phyloP scores from a whole-genome alignment of 2,888 invertebrate species.

The Zonitis immaculata region DNA sequence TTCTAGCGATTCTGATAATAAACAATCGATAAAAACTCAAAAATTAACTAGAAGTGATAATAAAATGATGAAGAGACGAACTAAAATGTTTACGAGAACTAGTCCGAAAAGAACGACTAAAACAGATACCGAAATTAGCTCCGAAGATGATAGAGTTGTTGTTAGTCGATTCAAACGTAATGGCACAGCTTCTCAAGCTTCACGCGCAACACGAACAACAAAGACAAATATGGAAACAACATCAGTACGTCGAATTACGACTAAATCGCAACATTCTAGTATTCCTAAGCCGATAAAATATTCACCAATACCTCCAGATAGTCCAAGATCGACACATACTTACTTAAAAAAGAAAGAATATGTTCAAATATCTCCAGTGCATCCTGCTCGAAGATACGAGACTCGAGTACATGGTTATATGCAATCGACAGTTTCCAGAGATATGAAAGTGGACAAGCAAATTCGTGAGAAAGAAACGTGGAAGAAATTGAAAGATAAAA shows the following conservation, averaged over 20 bases:
- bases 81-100: constrained; percentile 11
- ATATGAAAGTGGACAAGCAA: constrained; percentile 51
- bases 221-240: constrained; percentile 4
- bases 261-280: constrained; percentile 10
- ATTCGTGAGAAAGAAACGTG: constrained; percentile 17
- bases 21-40: background rate
- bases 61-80: constrained; percentile 14
- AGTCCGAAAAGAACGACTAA: constrained; percentile 23
- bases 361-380: constrained; percentile 14
- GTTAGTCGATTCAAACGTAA: constrained; percentile 22
- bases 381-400: constrained; percentile 34
- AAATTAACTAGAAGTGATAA: constrained; percentile 6
- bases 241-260: constrained; percentile 6
- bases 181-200: background rate
- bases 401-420: constrained; percentile 52
- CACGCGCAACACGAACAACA: background rate
- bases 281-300: constrained; percentile 10
- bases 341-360: constrained; percentile 20
- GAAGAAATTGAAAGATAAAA: constrained; percentile 37
- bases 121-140: constrained; percentile 41
- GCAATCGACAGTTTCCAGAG: constrained; percentile 57
- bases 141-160: constrained; percentile 36
- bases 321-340: constrained; percentile 14
- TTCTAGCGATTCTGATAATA: constrained; percentile 14
- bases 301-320: background rate